phyloP scores from a whole-genome alignment of 2,888 invertebrate genomes.

The Plutella xylostella region DNA sequence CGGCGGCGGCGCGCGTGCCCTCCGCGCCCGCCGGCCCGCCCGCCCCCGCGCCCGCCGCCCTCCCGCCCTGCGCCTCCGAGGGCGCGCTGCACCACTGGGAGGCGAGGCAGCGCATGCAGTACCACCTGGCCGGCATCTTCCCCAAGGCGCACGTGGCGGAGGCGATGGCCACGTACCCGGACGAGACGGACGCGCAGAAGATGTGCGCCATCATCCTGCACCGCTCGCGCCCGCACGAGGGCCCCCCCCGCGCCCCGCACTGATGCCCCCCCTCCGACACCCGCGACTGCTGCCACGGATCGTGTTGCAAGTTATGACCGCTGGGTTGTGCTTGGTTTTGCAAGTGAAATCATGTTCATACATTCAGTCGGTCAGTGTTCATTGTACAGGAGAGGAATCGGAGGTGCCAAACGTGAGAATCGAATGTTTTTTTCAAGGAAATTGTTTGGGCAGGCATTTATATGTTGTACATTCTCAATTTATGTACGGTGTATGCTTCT shows the following conservation, averaged over 20 bases:
- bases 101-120: slow-evolving; percentile 82
- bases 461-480: slow-evolving; percentile 19
- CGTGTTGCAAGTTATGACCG: slow-evolving; percentile 5
- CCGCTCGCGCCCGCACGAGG: slow-evolving; percentile 71
- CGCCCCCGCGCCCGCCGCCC: slow-evolving; percentile 32
- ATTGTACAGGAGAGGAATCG: slow-evolving; percentile 16
- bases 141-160: slow-evolving; percentile 90
- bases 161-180: slow-evolving; percentile 89
- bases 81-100: slow-evolving; percentile 70
- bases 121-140: slow-evolving; percentile 91
- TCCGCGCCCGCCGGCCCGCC: slow-evolving; percentile 75
- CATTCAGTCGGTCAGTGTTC: slow-evolving; percentile 24
- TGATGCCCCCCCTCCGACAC: slow-evolving; percentile 8
- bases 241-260: slow-evolving; percentile 30
- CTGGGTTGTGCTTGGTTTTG: slow-evolving; percentile 43
- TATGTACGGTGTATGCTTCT: slow-evolving; percentile 36
- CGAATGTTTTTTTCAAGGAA: slow-evolving; percentile 5
- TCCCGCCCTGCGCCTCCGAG: slow-evolving; percentile 50
- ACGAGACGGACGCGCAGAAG: slow-evolving; percentile 89
- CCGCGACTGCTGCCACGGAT: neutral
- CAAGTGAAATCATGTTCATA: slow-evolving; percentile 37
- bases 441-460: slow-evolving; percentile 14
- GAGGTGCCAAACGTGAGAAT: slow-evolving; percentile 6
- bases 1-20: slow-evolving; percentile 74
- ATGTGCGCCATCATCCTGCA: slow-evolving; percentile 89